Conservation (phyloP, 2,797 vertebrate genomes). For the Leptatherina wallacei region DNA sequence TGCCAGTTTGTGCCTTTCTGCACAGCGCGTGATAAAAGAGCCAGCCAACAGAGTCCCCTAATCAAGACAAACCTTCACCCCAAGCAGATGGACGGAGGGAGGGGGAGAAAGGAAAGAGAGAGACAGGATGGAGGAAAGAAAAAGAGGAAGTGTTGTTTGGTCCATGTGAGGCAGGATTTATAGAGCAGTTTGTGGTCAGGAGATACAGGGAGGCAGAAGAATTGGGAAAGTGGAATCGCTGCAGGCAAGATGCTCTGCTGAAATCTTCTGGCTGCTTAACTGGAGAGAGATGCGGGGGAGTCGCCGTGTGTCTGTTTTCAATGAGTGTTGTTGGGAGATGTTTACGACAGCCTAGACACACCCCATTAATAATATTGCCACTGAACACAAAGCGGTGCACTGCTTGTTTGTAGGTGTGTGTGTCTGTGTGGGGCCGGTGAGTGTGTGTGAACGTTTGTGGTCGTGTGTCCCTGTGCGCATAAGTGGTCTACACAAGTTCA, state of each 20-base stretch:
- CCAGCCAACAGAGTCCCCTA: constrained; percentile 74
- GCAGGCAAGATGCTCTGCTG: constrained; percentile 44
- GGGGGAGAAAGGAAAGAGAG: constrained; percentile 19
- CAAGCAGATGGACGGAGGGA: constrained; percentile 56
- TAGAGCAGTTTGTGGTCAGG: constrained; percentile 60
- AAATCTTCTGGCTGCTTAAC: constrained; percentile 65
- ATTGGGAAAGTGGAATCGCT: constrained; percentile 37
- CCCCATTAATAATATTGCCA: constrained; percentile 78
- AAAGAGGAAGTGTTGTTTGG: constrained; percentile 48
- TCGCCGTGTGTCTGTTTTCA: constrained; percentile 43
- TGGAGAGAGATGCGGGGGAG: constrained; percentile 47
- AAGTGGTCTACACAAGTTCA: constrained; percentile 43
- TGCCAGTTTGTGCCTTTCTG: constrained; percentile 78
- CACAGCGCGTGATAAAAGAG: constrained; percentile 80
- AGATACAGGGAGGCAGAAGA: constrained; percentile 52
- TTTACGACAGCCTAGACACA: constrained; percentile 77
- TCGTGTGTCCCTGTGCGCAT: constrained; percentile 26
- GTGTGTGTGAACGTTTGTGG: constrained; percentile 24
- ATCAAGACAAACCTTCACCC: constrained; percentile 83
- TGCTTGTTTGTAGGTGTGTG: constrained; percentile 29
- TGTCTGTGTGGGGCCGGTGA: background rate
- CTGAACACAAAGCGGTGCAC: constrained; percentile 40
- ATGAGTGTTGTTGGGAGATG: constrained; percentile 70
- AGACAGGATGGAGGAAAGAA: constrained; percentile 4
- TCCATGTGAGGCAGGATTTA: constrained; percentile 61